Conservation (phyloP, 2,113 vertebrate species). For the Sylvilagus bachmani region DNA sequence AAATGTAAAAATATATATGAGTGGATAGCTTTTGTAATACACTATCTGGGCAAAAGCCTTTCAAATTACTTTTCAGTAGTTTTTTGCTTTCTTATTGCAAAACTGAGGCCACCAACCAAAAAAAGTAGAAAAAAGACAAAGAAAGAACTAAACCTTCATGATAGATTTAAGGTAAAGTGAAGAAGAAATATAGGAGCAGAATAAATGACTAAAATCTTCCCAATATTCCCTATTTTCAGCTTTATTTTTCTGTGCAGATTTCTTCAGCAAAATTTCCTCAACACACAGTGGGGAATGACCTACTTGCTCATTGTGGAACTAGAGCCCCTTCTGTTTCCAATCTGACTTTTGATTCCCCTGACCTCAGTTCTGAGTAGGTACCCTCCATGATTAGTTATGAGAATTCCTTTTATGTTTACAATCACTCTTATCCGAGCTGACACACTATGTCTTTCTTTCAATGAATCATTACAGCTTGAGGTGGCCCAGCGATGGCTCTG, state of each 20-base stretch:
- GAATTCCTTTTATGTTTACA: constrained; percentile 70
- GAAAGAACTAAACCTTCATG: not conserved
- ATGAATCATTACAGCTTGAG: constrained; percentile 54
- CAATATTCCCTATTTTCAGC: not conserved
- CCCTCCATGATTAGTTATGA: not conserved
- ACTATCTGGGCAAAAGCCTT: constrained; percentile 24
- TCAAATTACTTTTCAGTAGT: constrained; percentile 38
- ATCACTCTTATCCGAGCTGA: constrained; percentile 47
- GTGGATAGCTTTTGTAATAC: no score
- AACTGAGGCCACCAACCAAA: not conserved
- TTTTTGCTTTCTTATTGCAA: constrained; percentile 52
- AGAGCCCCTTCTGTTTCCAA: constrained; percentile 36
- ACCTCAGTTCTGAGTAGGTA: not conserved
- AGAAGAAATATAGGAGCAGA: not conserved
- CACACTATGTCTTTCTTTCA: constrained; percentile 44
- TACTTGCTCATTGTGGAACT: constrained; percentile 20
- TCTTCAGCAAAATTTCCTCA: constrained; percentile 27
- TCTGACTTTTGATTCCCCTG: not conserved
- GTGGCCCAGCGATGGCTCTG: not conserved
- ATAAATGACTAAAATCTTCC: constrained; percentile 7
- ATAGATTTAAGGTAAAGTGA: not conserved
- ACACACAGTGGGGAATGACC: not conserved
- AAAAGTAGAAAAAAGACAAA: not conserved
- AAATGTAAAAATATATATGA: constrained; percentile 20
- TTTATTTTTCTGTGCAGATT: not conserved